Evolutionary conservation across 2,888 invertebrate species (phyloP), one percentile per base, ranked within the genome.

Genomic region (Diaprepes abbreviatus): DNA sequence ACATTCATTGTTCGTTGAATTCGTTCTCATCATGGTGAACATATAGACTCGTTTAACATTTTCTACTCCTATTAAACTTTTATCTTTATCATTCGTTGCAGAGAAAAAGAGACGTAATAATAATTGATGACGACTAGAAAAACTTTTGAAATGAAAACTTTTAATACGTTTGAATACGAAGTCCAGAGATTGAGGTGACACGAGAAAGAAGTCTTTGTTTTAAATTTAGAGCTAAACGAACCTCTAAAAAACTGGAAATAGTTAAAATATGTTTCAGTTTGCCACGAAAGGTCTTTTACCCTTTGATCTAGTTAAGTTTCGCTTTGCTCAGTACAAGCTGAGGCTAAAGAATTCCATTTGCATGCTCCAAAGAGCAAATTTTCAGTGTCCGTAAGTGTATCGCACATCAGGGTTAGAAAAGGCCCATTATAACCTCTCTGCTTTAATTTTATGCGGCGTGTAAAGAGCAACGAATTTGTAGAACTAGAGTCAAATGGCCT

Each of bases 301-400:
- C 48, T 16, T 50, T 28, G 28, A 12, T 14, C 31, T 9, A 28
- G 28, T 21, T 16, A 28, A 12, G 28, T 50, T 31, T 14, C 16
- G 14, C 28, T n/a, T 12, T 19, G 28, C 31, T 50, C 9, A 45
- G 21, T 43, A 3, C 14, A 14, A 50, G 16, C 28, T 28, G 3
- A 50, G 12, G 48, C 5, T 24, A 9, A 24, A 14, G 10, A 40
- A 28, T 40, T 28, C 28, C 38, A 24, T 55, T 55, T 55, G 12
- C 36, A 38, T 55, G 9, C n/a, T 9, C 24, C 19, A 24, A 38
- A 54, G 24, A 24, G 54, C 35, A 16, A 24, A 55, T 21, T 21
- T 36, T 36, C 7, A 36, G 55, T 54, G 55, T 38, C 36, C 38
- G 36, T 24, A 21, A 54, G 21, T 36, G 16, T 36, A 36, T 19